A percentile compares a stretch with the other conserved stretches of the same genome.
Conservation (phyloP, 2,113 vertebrate genomes). For the Pomatorhinus ruficollis region DNA sequence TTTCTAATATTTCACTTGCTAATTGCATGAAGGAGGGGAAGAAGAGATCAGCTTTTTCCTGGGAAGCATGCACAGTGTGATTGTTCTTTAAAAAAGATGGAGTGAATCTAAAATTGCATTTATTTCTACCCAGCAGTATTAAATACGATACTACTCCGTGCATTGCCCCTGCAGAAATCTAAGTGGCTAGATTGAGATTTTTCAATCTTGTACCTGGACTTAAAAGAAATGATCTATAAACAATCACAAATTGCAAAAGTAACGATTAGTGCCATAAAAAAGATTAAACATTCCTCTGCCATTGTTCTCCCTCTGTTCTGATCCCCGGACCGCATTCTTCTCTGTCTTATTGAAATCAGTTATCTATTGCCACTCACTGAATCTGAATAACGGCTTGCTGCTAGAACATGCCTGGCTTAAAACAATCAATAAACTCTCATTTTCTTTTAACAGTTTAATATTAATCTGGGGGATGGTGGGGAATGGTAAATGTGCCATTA, state of each 20-base stretch:
- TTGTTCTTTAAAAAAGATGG: slow-evolving; percentile 62
- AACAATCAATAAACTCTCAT: slow-evolving; percentile 95
- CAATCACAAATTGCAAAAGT: slow-evolving; percentile 87
- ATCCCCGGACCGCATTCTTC: slow-evolving; percentile 78
- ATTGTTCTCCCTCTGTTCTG: slow-evolving; percentile 82
- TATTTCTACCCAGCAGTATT: slow-evolving; percentile 63
- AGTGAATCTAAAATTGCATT: slow-evolving; percentile 63
- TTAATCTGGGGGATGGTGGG: slow-evolving; percentile 86
- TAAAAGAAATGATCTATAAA: slow-evolving; percentile 88
- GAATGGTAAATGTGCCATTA: slow-evolving; percentile 85
- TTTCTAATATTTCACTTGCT: slow-evolving; percentile 54
- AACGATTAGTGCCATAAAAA: slow-evolving; percentile 87
- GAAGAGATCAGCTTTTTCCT: neutral
- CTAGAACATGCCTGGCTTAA: slow-evolving; percentile 88
- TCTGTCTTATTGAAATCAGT: slow-evolving; percentile 91
- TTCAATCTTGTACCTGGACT: slow-evolving; percentile 80
- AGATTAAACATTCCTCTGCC: slow-evolving; percentile 86
- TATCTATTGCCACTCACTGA: slow-evolving; percentile 85
- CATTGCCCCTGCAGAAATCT: slow-evolving; percentile 69
- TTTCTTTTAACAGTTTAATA: slow-evolving; percentile 94
- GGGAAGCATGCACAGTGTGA: slow-evolving; percentile 44
- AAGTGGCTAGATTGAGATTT: slow-evolving; percentile 79
- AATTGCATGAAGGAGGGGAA: slow-evolving; percentile 8
- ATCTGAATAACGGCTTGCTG: slow-evolving; percentile 87
- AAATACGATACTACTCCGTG: slow-evolving; percentile 52